Conservation (phyloP, 2,113 vertebrate species). For the Suncus etruscus region DNA sequence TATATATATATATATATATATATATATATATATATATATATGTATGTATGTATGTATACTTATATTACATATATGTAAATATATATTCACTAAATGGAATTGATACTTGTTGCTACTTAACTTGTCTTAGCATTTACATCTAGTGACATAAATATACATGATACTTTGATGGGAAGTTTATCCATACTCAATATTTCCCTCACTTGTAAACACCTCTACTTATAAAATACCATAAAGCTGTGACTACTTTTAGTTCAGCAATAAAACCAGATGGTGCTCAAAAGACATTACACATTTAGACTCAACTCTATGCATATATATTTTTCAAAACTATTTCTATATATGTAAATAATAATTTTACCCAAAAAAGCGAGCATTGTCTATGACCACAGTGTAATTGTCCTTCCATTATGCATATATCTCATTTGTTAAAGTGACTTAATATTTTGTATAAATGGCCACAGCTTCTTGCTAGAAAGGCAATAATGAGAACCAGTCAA, state of each 20-base stretch:
- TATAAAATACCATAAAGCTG: conserved; percentile 78
- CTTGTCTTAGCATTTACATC: neutral
- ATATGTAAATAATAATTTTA: too few species aligned
- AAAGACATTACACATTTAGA: conserved; percentile 49
- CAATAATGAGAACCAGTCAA: conserved; percentile 75
- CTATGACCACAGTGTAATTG: conserved; percentile 52
- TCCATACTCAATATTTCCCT: conserved; percentile 71
- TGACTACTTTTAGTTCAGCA: conserved; percentile 76
- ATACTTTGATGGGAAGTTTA: neutral
- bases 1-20: neutral
- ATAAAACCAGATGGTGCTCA: conserved; percentile 77
- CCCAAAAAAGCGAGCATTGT: conserved; percentile 48
- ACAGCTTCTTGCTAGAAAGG: conserved; percentile 62
- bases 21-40: neutral
- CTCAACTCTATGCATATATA: neutral
- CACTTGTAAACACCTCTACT: conserved; percentile 80
- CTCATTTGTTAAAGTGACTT: conserved; percentile 74
- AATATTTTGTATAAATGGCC: conserved; percentile 70
- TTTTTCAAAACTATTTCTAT: conserved; percentile 37
- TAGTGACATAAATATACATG: neutral
- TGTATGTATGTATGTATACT: too few species aligned
- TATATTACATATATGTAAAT: neutral
- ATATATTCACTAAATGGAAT: neutral
- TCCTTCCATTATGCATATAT: conserved; percentile 36
- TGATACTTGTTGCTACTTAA: neutral